Evolutionary conservation across 1,140 invertebrate species (phyloP).

Genomic region (Drosophila littoralis): DNA sequence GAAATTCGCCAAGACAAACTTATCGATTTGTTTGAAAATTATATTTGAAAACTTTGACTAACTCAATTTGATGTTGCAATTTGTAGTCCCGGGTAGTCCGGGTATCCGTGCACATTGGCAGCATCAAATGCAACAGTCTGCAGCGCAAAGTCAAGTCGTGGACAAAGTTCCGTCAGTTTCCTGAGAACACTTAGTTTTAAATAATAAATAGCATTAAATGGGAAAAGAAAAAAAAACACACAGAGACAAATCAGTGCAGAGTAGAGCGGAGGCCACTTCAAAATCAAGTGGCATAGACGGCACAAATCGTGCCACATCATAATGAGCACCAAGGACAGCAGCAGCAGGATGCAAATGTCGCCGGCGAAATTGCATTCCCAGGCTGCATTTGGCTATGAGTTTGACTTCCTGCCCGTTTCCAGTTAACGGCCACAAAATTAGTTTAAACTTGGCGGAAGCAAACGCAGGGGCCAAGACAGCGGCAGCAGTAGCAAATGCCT

Average conservation of each 20-base stretch:
- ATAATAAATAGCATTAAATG: conserved; percentile 62
- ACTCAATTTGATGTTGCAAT: conserved; percentile 67
- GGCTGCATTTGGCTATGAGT: background rate
- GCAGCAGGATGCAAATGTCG: conserved; percentile 51
- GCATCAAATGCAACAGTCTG: conserved; percentile 65
- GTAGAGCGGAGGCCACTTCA: conserved; percentile 30
- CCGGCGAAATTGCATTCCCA: conserved; percentile 67
- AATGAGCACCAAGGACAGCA: conserved; percentile 57
- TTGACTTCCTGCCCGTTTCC: conserved; percentile 28
- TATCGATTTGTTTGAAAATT: conserved; percentile 76
- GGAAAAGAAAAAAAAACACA: background rate
- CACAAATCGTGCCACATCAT: conserved; percentile 70
- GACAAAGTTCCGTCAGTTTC: conserved; percentile 45
- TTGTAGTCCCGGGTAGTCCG: conserved; percentile 39
- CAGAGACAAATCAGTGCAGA: conserved; percentile 29
- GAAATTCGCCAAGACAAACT: conserved; percentile 68
- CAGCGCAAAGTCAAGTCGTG: conserved; percentile 42
- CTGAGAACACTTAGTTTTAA: conserved; percentile 70
- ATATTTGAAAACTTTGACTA: conserved; percentile 74
- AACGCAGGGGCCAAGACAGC: conserved; percentile 31
- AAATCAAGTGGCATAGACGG: conserved; percentile 62
- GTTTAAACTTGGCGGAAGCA: conserved; percentile 76
- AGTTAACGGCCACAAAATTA: conserved; percentile 79
- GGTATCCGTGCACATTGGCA: conserved; percentile 7
- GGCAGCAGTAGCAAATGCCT: conserved; percentile 8